Evolutionary conservation across 2,113 vertebrate genomes (phyloP), one percentile per base, ranked within the genome.

Genomic region (Pagrus major): DNA sequence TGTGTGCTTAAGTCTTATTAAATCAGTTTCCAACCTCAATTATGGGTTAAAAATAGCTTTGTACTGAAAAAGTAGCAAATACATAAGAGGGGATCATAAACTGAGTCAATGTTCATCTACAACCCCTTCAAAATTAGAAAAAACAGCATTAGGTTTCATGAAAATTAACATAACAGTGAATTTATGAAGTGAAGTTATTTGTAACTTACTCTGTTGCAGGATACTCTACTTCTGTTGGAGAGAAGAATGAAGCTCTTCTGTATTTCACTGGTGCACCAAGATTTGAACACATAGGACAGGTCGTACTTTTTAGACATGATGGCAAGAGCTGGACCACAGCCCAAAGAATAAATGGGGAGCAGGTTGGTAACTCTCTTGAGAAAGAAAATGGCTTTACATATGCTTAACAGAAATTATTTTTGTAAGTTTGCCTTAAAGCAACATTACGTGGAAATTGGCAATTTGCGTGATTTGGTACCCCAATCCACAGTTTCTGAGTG

Each of bases 261-360:
- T 93, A 93, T 61, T 92, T 95, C 67, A 67, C 93, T 1, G 95
- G 95, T 18, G 95, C 94, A 5, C 95, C 95, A 1, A 85, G 95
- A 49, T 93, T 81, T 60, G 1, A 84, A 2, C 92, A 95, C 85
- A 90, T 0, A 2, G 95, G 95, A 71, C 91, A 83, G 58, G 91
- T 95, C 0, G 49, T 94, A 29, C 6, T 94, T 71, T 95, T 95
- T 60, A 83, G 0, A 52, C 31, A 67, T 5, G 14, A 12, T 0
- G 23, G 27, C 7, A 10, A 5, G 3, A 52, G 35, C 0, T 95
- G 93, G 94, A 74, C 0, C 0, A 23, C 52, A 6, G 21, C 2
- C 6, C 59, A 88, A 41, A 92, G 60, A 44, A 11, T 93, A 31
- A 20, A 25, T 1, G 93, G 90, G 9, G 37, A 83, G 9, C 90